These are phyloP conservation scores for Brachirus orientalis DNA, from an alignment of 2,113 vertebrate species.

Conservation along the genomic window DNA sequence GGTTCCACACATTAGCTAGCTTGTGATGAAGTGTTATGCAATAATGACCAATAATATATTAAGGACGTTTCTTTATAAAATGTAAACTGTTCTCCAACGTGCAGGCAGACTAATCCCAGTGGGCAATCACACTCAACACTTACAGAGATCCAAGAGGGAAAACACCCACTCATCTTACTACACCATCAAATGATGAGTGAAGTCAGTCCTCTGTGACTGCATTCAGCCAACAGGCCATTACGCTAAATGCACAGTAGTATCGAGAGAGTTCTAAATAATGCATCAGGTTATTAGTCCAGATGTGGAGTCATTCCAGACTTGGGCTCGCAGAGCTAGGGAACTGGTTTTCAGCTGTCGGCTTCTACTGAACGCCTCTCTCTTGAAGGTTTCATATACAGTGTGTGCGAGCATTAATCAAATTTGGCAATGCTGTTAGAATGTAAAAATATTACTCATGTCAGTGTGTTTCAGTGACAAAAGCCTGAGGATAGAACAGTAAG, in stretches of 20 bases:
- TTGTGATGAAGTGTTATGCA: conserved; percentile 23
- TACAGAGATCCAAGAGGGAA: conserved; percentile 38
- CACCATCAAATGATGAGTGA: conserved; percentile 59
- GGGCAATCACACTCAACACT: conserved; percentile 47
- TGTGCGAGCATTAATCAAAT: conserved; percentile 40
- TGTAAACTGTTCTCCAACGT: conserved; percentile 8
- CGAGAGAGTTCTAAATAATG: conserved; percentile 74
- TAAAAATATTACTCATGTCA: conserved; percentile 16
- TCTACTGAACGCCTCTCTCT: conserved; percentile 14
- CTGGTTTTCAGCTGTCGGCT: conserved; percentile 31
- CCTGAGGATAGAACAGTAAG: conserved; percentile 11
- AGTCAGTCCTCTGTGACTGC: conserved; percentile 60
- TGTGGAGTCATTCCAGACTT: conserved; percentile 65
- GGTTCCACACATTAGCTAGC: conserved; percentile 3
- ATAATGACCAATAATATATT: conserved; percentile 9
- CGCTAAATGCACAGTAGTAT: conserved; percentile 64
- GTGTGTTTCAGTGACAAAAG: conserved; percentile 15
- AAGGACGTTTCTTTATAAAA: conserved; percentile 2
- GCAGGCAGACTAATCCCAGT: conserved; percentile 34
- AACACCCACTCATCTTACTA: conserved; percentile 48
- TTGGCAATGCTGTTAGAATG: conserved; percentile 22
- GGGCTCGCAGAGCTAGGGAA: conserved; percentile 22
- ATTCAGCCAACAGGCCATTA: conserved; percentile 75
- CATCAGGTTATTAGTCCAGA: conserved; percentile 74
- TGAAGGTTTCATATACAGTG: not conserved